Base-by-base conservation (phyloP, 2,888 invertebrate genomes). In the Blastobasis adustella region DNA sequence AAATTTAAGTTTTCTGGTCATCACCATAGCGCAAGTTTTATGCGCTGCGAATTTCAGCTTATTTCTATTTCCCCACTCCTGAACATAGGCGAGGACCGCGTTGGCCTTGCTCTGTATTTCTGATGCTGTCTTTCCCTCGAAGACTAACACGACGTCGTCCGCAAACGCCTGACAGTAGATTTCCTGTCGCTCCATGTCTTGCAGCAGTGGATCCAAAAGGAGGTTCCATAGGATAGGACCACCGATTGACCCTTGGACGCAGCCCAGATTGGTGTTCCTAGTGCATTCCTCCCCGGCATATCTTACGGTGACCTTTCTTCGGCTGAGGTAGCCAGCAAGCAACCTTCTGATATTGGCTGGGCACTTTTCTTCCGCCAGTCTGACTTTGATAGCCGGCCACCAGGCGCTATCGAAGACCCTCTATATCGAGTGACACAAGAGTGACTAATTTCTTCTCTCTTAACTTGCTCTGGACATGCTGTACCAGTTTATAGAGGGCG, bases 141-240 rank as follows among this genome's bases (percentile, higher is more conserved):
- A 45, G 0, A 56, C 45, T 5, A 59, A 10, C 0, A 23, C 23
- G 3, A 23, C 23, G 23, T 23, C 23, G 23, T 23, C 23, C 23
- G 23, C 23, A 23, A 57, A 49, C 0, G 54, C 37, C 8, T 51
- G 5, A 51, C 50, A 41, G 55, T 51, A 2, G 48, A 37, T 0
- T 46, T 46, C 0, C 36, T 42, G 9, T 37, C 9, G 6, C 49
- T 46, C 6, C 54, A 43, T 5, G 10, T 23, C 23, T 36, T 41
- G 43, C 6, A 56, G 41, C 0, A 57, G 52, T 1, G 57, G 54
- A 43, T 60, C 58, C 6, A 61, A 46, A 0, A 60, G 45, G 0
- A 62, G 39, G 45, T 59, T 62, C 60, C 59, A 59, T 0, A 58
- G 37, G 0, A 57, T 53, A 23, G 58, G 54, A 6, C 61, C 53